A percentile compares a stretch with the other conserved stretches of the same genome.
Evolutionary conservation across 2,113 vertebrate genomes (phyloP).

Genomic region (Mola mola): DNA sequence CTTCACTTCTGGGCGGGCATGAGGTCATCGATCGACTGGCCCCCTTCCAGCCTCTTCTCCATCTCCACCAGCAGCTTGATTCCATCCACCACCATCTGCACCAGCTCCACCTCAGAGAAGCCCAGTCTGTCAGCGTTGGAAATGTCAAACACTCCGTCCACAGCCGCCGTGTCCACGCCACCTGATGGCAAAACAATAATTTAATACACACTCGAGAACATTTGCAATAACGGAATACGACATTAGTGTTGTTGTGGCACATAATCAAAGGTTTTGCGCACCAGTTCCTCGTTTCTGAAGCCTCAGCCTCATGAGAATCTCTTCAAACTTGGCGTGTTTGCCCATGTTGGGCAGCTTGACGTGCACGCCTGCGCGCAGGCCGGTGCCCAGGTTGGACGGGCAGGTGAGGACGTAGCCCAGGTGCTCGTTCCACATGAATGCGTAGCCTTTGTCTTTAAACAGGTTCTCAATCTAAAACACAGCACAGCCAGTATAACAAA

Average conservation of each 20-base stretch:
- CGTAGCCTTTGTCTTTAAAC: slow-evolving; percentile 89
- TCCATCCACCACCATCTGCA: slow-evolving; percentile 97
- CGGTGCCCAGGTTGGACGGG: slow-evolving; percentile 95
- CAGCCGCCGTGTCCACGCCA: slow-evolving; percentile 96
- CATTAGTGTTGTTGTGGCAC: neutral
- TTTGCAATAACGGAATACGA: neutral
- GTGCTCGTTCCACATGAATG: slow-evolving; percentile 98
- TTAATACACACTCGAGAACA: neutral
- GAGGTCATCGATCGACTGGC: slow-evolving; percentile 88
- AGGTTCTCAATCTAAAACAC: slow-evolving; percentile 89
- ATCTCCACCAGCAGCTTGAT: slow-evolving; percentile 93
- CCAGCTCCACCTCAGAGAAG: slow-evolving; percentile 97
- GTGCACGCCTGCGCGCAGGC: slow-evolving; percentile 95
- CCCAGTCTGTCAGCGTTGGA: slow-evolving; percentile 96
- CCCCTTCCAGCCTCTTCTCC: slow-evolving; percentile 95
- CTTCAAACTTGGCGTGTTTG: slow-evolving; percentile 91
- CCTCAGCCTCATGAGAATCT: slow-evolving; percentile 89
- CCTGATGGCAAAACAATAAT: slow-evolving; percentile 70
- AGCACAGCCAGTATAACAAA: too few relatives aligned
- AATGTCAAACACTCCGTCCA: slow-evolving; percentile 93
- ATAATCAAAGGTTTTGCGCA: slow-evolving; percentile 44
- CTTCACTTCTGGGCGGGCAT: slow-evolving; percentile 93
- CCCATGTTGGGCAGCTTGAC: slow-evolving; percentile 93
- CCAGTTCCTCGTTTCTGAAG: slow-evolving; percentile 98
- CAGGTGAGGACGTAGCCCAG: slow-evolving; percentile 77